Evolutionary conservation across 2,888 invertebrate species (phyloP).

Genomic region (Pocota personata): DNA sequence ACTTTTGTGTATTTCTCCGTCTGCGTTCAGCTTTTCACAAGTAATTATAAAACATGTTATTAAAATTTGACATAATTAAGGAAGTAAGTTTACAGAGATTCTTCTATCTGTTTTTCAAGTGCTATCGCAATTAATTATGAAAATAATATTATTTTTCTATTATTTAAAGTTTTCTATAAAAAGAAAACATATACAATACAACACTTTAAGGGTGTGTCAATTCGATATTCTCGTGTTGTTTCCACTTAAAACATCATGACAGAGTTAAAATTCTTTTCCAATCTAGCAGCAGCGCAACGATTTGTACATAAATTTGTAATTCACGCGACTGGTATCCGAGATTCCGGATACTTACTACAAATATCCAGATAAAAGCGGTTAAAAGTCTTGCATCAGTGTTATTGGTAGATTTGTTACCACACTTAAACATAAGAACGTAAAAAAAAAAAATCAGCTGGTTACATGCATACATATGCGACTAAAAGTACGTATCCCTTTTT

Average conservation of each 20-base stretch:
- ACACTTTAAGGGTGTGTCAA: constrained; percentile 40
- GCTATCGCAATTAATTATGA: neutral
- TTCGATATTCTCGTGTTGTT: constrained; percentile 25
- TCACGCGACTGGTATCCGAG: constrained; percentile 42
- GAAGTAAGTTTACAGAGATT: neutral
- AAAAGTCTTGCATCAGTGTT: constrained; percentile 55
- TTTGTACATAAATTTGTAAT: constrained; percentile 49
- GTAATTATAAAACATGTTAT: neutral
- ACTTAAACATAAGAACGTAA: constrained; percentile 18
- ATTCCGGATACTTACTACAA: constrained; percentile 69
- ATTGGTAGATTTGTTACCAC: constrained; percentile 37
- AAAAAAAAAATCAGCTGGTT: neutral
- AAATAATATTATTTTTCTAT: neutral
- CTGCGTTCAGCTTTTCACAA: neutral
- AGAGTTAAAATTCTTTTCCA: constrained; percentile 3
- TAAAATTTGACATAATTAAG: neutral
- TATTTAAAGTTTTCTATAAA: neutral
- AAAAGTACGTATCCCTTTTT: constrained; percentile 25
- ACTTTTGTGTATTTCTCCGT: neutral
- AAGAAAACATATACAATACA: neutral
- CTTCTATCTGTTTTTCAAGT: neutral
- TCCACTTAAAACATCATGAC: neutral
- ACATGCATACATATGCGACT: neutral
- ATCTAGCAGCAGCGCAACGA: constrained; percentile 20
- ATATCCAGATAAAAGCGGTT: constrained; percentile 71